These are phyloP conservation scores for Meliscaeva auricollis DNA, from an alignment of 2,888 invertebrate species.

Conservation along the genomic window DNA sequence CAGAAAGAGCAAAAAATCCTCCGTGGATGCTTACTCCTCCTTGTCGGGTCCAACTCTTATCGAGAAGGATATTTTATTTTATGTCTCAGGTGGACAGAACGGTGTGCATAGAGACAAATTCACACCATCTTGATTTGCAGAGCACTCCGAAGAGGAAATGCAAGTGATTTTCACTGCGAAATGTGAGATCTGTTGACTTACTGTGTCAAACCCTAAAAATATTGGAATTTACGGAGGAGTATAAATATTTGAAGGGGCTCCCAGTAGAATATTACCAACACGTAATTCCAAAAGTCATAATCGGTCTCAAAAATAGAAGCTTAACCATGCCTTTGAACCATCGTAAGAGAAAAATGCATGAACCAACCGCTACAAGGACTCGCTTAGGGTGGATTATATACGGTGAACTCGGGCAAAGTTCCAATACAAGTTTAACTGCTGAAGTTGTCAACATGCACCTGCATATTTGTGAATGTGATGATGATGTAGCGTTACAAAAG, in stretches of 20 bases:
- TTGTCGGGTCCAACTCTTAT: not conserved
- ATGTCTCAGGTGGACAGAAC: slow-evolving; percentile 64
- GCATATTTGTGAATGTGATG: slow-evolving; percentile 65
- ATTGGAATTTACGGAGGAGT: slow-evolving; percentile 36
- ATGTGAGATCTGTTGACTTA: slow-evolving; percentile 46
- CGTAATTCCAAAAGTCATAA: slow-evolving; percentile 41
- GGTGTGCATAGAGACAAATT: slow-evolving; percentile 38
- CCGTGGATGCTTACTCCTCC: too few relatives aligned
- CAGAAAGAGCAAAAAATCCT: not conserved
- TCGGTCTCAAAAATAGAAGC: slow-evolving; percentile 59
- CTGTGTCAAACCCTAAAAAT: slow-evolving; percentile 43
- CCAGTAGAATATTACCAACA: slow-evolving; percentile 53
- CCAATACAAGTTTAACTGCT: not conserved
- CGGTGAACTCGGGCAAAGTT: slow-evolving; percentile 18
- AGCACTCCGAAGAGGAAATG: slow-evolving; percentile 40
- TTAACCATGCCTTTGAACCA: slow-evolving; percentile 56
- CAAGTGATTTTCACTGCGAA: slow-evolving; percentile 14
- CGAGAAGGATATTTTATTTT: slow-evolving; percentile 30
- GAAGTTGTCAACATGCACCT: slow-evolving; percentile 37
- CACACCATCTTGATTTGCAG: slow-evolving; percentile 28
- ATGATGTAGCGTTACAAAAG: slow-evolving; percentile 55
- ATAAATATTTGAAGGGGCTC: slow-evolving; percentile 56
- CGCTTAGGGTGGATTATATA: slow-evolving; percentile 68
- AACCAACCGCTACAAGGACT: slow-evolving; percentile 62
- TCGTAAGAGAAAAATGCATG: slow-evolving; percentile 51